These are phyloP conservation scores for Xestia c-nigrum DNA, from an alignment of 2,888 invertebrate genomes.

Conservation along the genomic window DNA sequence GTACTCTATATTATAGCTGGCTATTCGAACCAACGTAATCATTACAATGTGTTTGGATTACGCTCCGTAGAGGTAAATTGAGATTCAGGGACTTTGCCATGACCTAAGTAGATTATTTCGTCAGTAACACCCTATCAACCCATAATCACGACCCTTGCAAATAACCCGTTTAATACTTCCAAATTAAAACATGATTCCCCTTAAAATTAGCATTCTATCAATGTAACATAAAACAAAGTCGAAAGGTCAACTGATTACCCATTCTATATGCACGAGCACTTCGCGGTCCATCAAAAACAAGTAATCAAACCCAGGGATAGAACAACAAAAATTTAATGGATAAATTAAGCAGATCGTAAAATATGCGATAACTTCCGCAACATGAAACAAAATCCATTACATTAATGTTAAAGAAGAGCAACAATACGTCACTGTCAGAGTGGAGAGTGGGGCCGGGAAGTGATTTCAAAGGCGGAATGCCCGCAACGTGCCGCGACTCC, in stretches of 20 bases:
- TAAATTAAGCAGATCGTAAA: constrained; percentile 79
- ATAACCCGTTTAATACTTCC: not conserved
- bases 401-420: constrained; percentile 88
- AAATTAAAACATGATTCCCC: not conserved
- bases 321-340: constrained; percentile 73
- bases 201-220: constrained; percentile 28
- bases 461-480: constrained; percentile 88
- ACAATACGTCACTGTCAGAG: constrained; percentile 89
- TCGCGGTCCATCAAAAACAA: constrained; percentile 43
- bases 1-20: constrained; percentile 27
- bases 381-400: constrained; percentile 89
- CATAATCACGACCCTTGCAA: not conserved
- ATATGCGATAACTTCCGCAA: constrained; percentile 85
- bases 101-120: constrained; percentile 5
- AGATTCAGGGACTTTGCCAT: not conserved
- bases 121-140: not conserved
- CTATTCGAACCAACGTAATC: constrained; percentile 30
- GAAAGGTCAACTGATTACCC: constrained; percentile 30
- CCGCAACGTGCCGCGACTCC: constrained; percentile 85
- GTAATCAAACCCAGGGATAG: constrained; percentile 45
- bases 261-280: constrained; percentile 43
- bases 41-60: constrained; percentile 27
- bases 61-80: not conserved
- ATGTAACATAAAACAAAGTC: constrained; percentile 20
- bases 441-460: constrained; percentile 84